phyloP scores from a whole-genome alignment of 2,888 invertebrate genomes.

The Eristalis arbustorum region DNA sequence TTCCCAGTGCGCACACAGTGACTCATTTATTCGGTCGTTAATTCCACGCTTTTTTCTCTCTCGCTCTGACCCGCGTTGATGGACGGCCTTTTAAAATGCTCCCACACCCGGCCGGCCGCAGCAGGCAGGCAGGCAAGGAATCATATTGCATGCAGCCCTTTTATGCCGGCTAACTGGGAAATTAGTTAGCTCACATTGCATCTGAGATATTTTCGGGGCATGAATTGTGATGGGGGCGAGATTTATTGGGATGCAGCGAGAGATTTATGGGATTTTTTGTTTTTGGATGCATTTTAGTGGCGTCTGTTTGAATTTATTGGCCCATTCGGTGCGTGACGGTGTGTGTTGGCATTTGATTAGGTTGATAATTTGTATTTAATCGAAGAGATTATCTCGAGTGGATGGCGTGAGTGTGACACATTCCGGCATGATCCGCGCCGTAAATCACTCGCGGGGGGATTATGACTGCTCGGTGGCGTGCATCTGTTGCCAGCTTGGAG shows the following conservation, averaged over 20 bases:
- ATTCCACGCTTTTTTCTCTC: not conserved
- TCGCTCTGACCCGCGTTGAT: constrained; percentile 6
- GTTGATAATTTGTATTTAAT: constrained; percentile 31
- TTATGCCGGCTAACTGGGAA: not conserved
- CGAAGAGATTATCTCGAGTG: constrained; percentile 4
- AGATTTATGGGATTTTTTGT: constrained; percentile 36
- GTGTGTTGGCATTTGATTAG: constrained; percentile 9
- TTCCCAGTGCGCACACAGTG: constrained; percentile 33
- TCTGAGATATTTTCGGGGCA: constrained; percentile 28
- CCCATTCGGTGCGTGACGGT: not conserved
- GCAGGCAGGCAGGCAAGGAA: not conserved
- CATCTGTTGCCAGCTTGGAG: not conserved
- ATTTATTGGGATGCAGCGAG: constrained; percentile 44
- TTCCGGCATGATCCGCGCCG: not conserved
- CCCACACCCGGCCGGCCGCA: not conserved
- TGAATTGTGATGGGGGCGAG: constrained; percentile 47
- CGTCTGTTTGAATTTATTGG: constrained; percentile 37
- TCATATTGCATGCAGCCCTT: not conserved
- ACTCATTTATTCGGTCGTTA: constrained; percentile 65
- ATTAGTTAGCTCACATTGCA: constrained; percentile 50
- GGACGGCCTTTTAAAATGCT: not conserved
- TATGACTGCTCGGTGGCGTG: not conserved
- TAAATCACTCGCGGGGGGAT: not conserved
- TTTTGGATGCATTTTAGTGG: constrained; percentile 9
- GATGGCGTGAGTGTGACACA: not conserved